These are phyloP conservation scores for Drosophila asahinai DNA, from an alignment of 1,140 invertebrate species.

Conservation along the genomic window DNA sequence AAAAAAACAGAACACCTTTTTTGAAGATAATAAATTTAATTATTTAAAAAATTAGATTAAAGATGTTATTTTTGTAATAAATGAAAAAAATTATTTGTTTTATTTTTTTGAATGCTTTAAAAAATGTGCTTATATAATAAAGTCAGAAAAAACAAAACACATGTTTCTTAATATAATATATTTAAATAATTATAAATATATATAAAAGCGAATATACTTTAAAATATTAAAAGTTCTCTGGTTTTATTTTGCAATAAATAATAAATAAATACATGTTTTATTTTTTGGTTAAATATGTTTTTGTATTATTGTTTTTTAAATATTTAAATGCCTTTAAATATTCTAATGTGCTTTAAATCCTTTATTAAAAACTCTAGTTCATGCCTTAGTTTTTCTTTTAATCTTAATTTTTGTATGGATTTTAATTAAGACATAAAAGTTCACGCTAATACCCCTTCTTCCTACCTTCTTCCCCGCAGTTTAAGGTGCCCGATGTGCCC, in stretches of 20 bases:
- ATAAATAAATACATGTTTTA: neutral
- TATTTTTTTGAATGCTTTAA: no score
- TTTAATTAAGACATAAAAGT: no score
- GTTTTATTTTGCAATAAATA: neutral
- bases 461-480: constrained; percentile 30
- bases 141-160: no score
- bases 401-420: neutral
- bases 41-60: no score
- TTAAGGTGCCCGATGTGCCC: constrained; percentile 79
- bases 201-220: no score
- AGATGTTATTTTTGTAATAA: no score
- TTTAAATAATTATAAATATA: neutral
- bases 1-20: neutral
- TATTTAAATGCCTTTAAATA: neutral
- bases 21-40: neutral
- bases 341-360: neutral
- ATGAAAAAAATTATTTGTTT: no score
- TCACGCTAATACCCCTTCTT: neutral
- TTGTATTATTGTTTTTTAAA: neutral
- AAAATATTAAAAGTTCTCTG: neutral
- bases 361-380: no score
- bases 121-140: no score
- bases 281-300: neutral
- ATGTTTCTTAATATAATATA: no score
- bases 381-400: neutral